Evolutionary conservation across 2,888 invertebrate species (phyloP).

Genomic region (Sthenelais limicola): DNA sequence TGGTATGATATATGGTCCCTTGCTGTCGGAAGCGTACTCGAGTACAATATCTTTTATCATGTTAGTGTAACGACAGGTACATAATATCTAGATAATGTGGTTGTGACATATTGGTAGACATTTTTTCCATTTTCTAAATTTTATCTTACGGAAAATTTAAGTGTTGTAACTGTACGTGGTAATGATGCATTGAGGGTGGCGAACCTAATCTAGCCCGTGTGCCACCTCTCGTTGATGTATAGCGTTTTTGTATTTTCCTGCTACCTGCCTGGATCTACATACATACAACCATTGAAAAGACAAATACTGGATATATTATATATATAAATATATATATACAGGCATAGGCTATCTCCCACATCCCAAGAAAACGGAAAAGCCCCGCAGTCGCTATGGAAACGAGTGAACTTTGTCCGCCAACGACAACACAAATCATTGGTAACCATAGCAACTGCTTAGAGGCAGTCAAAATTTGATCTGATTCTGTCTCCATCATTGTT

Average conservation of each 20-base stretch:
- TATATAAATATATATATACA: no score
- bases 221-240: slow-evolving; percentile 17
- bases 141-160: slow-evolving; percentile 41
- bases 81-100: slow-evolving; percentile 42
- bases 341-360: no score
- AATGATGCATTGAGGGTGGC: slow-evolving; percentile 31
- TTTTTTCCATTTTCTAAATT: slow-evolving; percentile 46
- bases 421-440: no score
- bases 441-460: no score
- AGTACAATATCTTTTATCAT: slow-evolving; percentile 43
- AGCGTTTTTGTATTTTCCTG: slow-evolving; percentile 33
- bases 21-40: slow-evolving; percentile 34
- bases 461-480: no score
- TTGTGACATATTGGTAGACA: slow-evolving; percentile 44
- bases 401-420: no score
- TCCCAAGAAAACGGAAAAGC: no score
- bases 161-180: slow-evolving; percentile 43
- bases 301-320: no score
- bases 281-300: no score
- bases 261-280: no score
- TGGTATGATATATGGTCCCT: slow-evolving; percentile 41
- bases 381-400: no score
- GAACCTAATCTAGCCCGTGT: slow-evolving; percentile 4
- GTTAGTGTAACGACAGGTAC: slow-evolving; percentile 40
- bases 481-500: slow-evolving; percentile 33